phyloP scores from a whole-genome alignment of 2,888 invertebrate genomes.

The Drosophila koepferae region DNA sequence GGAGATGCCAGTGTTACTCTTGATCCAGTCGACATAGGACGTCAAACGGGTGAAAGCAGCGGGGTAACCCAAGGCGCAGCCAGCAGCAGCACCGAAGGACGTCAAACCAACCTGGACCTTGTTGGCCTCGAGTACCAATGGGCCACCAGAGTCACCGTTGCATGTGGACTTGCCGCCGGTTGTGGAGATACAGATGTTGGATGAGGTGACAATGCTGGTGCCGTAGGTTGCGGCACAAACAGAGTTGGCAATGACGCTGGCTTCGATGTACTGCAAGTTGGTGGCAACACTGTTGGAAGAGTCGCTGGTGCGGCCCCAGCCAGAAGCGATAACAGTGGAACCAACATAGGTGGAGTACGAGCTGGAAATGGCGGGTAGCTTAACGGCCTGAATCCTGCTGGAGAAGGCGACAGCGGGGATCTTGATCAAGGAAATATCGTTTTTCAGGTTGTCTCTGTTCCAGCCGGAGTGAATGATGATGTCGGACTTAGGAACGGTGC shows the following conservation, averaged over 20 bases:
- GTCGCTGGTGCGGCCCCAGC: slow-evolving; percentile 72
- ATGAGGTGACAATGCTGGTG: slow-evolving; percentile 48
- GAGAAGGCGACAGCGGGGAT: slow-evolving; percentile 40
- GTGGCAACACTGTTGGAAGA: slow-evolving; percentile 69
- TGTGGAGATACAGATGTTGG: slow-evolving; percentile 69
- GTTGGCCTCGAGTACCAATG: slow-evolving; percentile 57
- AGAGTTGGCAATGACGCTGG: slow-evolving; percentile 72
- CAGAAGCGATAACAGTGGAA: slow-evolving; percentile 51
- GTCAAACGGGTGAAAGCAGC: slow-evolving; percentile 75
- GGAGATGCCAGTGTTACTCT: slow-evolving; percentile 46
- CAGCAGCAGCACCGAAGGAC: slow-evolving; percentile 75
- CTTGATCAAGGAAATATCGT: slow-evolving; percentile 76
- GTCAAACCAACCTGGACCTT: slow-evolving; percentile 74
- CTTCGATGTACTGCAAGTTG: slow-evolving; percentile 42
- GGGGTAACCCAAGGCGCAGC: slow-evolving; percentile 78
- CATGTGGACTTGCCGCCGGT: slow-evolving; percentile 70
- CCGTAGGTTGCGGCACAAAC: slow-evolving; percentile 83
- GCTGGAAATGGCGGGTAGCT: slow-evolving; percentile 46
- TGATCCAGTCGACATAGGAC: slow-evolving; percentile 74
- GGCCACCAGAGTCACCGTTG: slow-evolving; percentile 83
- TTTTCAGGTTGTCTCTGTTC: slow-evolving; percentile 48
- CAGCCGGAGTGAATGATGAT: slow-evolving; percentile 83
- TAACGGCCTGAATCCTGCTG: slow-evolving; percentile 18
- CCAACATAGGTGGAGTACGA: slow-evolving; percentile 56
- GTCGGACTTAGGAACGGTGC: slow-evolving; percentile 29